A percentile compares a stretch with the other conserved stretches of the same genome.
Evolutionary conservation across 2,797 vertebrate species (phyloP).

Genomic region (Pristis pectinata): DNA sequence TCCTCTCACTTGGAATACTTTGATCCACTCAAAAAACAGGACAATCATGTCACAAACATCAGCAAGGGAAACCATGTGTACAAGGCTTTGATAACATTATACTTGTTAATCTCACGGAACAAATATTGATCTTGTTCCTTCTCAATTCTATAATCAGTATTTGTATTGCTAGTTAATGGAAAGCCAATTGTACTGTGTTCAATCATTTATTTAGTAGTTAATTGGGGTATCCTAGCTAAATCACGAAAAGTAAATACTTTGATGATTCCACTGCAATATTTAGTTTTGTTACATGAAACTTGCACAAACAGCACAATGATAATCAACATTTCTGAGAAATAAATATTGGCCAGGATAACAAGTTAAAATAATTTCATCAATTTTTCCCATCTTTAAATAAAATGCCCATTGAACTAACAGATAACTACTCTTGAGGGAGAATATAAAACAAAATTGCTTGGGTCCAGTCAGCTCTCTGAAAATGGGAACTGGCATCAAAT

Average conservation of each 20-base stretch:
- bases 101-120: background rate
- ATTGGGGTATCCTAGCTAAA: background rate
- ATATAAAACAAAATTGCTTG: background rate
- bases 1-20: background rate
- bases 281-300: background rate
- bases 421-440: background rate
- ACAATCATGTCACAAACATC: background rate
- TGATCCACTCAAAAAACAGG: background rate
- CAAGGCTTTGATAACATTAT: background rate
- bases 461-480: background rate
- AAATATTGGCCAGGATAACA: too few relatives aligned
- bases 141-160: background rate
- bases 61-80: background rate
- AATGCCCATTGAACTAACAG: background rate
- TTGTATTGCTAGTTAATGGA: background rate
- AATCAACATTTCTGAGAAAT: too few relatives aligned
- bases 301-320: too few relatives aligned
- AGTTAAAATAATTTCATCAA: background rate
- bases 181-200: background rate
- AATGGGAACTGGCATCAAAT: background rate
- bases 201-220: background rate
- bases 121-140: background rate
- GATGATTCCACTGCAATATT: background rate
- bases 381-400: background rate
- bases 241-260: background rate